Base-by-base conservation (phyloP, 2,888 invertebrate genomes). In the Epinotia ramella region DNA sequence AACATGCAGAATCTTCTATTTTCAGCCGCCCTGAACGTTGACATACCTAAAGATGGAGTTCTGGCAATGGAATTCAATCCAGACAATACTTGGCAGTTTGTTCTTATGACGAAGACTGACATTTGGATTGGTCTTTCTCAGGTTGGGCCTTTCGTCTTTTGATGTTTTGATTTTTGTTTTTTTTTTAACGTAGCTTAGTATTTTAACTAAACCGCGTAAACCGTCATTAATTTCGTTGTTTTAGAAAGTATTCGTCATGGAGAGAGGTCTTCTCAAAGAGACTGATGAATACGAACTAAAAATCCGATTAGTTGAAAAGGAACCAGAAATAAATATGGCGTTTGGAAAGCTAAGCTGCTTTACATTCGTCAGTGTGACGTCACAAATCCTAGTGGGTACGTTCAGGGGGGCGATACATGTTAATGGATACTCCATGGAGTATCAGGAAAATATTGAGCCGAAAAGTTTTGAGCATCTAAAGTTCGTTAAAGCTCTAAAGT, bases 331-430 rank as follows among this genome's bases (percentile, higher is more conserved):
- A 1, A 80, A 77, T 60, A 79, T 86, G 5, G 91, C 91, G 0
- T 82, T 88, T 33, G 96, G 96, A 0, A 84, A 81, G 18, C 85
- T 95, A 5, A 94, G 94, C 3, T 92, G 93, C 77, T 95, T 94
- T 77, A 93, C 95, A 0, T 96, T 95, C 81, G 89, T 95, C 0
- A 82, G 88, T 2, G 85, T 86, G 7, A 94, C 94, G 0, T 88
- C 93, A 18, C 95, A 95, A 83, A 90, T 94, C 20, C 87, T 95
- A 28, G 95, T 95, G 6, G 92, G 87, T 0, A 95, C 95, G 0
- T 90, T 83, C 44, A 89, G 91, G 9, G 96, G 96, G 0, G 89
- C 86, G 16, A 87, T 95, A 3, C 79, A 95, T 0, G 83, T 95
- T 13, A 96, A 94, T 80, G 94, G 95, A 0, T 95, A 94, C 80